These are phyloP conservation scores for Acanthosepion esculentum DNA, from an alignment of 2,888 invertebrate species.

Conservation along the genomic window DNA sequence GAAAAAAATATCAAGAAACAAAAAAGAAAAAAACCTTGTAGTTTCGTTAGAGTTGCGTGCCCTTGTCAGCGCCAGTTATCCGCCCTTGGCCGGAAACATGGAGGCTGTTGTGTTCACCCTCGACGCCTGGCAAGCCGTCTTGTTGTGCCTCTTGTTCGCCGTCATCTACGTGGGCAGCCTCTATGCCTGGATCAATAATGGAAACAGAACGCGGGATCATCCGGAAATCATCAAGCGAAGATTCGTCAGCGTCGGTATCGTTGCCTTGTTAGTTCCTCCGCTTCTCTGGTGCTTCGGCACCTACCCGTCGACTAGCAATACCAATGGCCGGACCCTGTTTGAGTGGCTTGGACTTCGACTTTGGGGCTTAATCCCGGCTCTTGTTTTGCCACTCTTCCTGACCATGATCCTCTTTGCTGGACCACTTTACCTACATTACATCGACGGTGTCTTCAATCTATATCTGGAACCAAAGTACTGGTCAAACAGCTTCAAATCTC, in stretches of 20 bases:
- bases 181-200: slow-evolving; percentile 82
- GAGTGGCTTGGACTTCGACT: slow-evolving; percentile 83
- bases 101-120: slow-evolving; percentile 63
- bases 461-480: slow-evolving; percentile 82
- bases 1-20: not conserved
- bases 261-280: slow-evolving; percentile 86
- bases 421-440: slow-evolving; percentile 71
- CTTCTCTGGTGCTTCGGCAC: slow-evolving; percentile 82
- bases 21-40: not conserved
- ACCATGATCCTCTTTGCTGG: slow-evolving; percentile 74
- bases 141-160: slow-evolving; percentile 85
- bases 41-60: not conserved
- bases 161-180: slow-evolving; percentile 89
- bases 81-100: slow-evolving; percentile 54
- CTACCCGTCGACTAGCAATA: slow-evolving; percentile 52
- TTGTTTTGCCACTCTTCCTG: slow-evolving; percentile 83
- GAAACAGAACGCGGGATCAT: slow-evolving; percentile 80
- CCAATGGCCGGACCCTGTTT: slow-evolving; percentile 64
- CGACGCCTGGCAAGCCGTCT: slow-evolving; percentile 65
- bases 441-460: slow-evolving; percentile 72
- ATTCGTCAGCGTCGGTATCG: slow-evolving; percentile 88
- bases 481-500: slow-evolving; percentile 82
- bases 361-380: slow-evolving; percentile 84
- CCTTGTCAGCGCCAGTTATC: slow-evolving; percentile 39
- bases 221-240: slow-evolving; percentile 89